Evolutionary conservation across 2,888 invertebrate species (phyloP).

Genomic region (Poecilobothrus nobilitatus): DNA sequence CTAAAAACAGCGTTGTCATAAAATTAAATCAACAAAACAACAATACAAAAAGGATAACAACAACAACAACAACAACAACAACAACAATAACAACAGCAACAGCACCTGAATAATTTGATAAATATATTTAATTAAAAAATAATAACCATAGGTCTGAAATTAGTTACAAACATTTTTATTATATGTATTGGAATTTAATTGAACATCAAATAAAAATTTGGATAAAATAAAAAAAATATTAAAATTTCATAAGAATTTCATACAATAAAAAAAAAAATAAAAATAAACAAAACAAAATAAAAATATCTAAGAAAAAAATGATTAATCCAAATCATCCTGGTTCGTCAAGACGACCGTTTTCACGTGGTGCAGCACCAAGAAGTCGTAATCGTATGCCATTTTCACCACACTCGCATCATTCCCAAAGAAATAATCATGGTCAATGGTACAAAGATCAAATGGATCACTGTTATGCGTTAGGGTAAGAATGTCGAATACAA

Average conservation of each 20-base stretch:
- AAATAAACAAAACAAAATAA: background rate
- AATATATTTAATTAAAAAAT: too few species aligned
- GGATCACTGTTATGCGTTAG: conserved; percentile 36
- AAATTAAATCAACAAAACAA: background rate
- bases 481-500: conserved; percentile 36
- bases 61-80: background rate
- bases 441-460: conserved; percentile 33
- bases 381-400: conserved; percentile 40
- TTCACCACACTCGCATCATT: conserved; percentile 38
- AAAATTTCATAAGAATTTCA: too few species aligned
- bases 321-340: conserved; percentile 40
- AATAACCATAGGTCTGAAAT: too few species aligned
- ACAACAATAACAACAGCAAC: background rate
- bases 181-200: too few species aligned
- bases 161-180: too few species aligned
- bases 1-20: background rate
- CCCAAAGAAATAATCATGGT: conserved; percentile 30
- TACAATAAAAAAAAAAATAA: background rate
- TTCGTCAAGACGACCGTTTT: conserved; percentile 40
- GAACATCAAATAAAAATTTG: background rate
- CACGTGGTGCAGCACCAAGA: conserved; percentile 40
- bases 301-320: conserved; percentile 24
- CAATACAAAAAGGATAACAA: background rate
- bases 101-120: too few species aligned
- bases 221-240: background rate